Conservation (phyloP, 2,888 invertebrate genomes). For the Campoplex capitator region DNA sequence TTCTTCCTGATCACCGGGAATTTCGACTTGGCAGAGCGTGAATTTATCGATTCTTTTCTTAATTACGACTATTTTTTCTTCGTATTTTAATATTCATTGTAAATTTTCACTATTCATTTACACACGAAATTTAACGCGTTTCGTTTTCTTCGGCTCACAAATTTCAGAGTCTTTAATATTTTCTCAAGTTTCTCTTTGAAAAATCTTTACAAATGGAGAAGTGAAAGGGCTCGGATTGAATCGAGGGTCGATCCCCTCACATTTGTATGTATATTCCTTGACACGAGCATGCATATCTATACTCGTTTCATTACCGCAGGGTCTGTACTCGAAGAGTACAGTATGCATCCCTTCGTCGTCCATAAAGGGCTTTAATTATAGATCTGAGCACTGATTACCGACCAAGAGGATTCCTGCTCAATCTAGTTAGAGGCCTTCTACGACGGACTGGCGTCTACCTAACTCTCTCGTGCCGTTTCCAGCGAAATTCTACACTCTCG, state of each 20-base stretch:
- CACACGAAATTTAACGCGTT: background rate
- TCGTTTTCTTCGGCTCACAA: background rate
- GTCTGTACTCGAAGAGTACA: slow-evolving; percentile 1
- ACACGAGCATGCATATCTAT: background rate
- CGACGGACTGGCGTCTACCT: slow-evolving; percentile 12
- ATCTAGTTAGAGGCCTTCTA: slow-evolving; percentile 59
- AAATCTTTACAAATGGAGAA: background rate
- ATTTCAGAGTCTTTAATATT: background rate
- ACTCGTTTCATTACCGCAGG: slow-evolving; percentile 18
- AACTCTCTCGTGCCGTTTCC: slow-evolving; percentile 43
- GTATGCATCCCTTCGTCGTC: slow-evolving; percentile 50
- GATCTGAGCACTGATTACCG: slow-evolving; percentile 63
- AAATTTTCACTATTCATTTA: background rate
- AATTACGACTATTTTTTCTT: slow-evolving; percentile 25
- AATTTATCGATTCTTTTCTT: slow-evolving; percentile 33
- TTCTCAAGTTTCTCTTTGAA: background rate
- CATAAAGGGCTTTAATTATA: slow-evolving; percentile 64
- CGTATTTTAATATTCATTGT: background rate
- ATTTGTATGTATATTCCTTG: background rate
- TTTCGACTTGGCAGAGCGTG: slow-evolving; percentile 16
- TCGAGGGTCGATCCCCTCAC: background rate
- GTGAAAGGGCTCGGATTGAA: background rate
- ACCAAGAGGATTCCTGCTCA: slow-evolving; percentile 57
- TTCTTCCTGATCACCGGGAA: slow-evolving; percentile 33
- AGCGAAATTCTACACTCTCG: slow-evolving; percentile 52